Evolutionary conservation across 2,888 invertebrate genomes (phyloP), one percentile per base, ranked within the genome.

Genomic region (Plemyria rubiginata): DNA sequence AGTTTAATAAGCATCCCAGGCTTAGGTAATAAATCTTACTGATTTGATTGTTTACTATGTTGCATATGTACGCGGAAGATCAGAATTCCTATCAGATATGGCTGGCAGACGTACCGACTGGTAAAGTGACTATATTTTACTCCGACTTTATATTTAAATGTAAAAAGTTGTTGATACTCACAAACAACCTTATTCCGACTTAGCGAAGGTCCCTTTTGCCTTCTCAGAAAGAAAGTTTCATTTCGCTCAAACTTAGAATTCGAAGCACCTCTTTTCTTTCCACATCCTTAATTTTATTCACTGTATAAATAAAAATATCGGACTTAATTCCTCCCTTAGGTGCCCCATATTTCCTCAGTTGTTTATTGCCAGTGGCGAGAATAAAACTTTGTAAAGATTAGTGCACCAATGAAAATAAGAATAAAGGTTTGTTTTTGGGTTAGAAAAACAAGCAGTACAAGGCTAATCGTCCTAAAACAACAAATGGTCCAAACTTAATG

Each of bases 31-130:
- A 89, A 89, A 87, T 90, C 87, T 88, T 77, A 79, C 80, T 81
- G 86, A 88, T 89, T 88, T 85, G 86, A 88, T 88, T 89, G 86
- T 86, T 88, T 86, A 85, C 82, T 84, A 73, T 74, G 73, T 65
- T 67, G 71, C 69, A 74, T 78, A 75, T 81, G 78, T 70, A 71
- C 36, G 72, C 73, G 67, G 66, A 61, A 76, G 73, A 77, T 73
- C 72, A 72, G 74, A 53, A 62, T 52, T 51, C 43, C 50, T 50
- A 36, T 32, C 11, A 38, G 9, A 38, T 38, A 38, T 38, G 11
- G 11, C 8, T 38, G 11, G 11, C 8, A 38, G 36, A 32, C 6
- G 36, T 11, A 48, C 45, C 22, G 16, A 22, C 48, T 48, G 16
- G 28, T 48, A 48, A 48, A 28, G n/a, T n/a, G 28, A 48, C 28